Evolutionary conservation across 2,888 invertebrate species (phyloP), one percentile per base, ranked within the genome.

Genomic region (Pomacea canaliculata): DNA sequence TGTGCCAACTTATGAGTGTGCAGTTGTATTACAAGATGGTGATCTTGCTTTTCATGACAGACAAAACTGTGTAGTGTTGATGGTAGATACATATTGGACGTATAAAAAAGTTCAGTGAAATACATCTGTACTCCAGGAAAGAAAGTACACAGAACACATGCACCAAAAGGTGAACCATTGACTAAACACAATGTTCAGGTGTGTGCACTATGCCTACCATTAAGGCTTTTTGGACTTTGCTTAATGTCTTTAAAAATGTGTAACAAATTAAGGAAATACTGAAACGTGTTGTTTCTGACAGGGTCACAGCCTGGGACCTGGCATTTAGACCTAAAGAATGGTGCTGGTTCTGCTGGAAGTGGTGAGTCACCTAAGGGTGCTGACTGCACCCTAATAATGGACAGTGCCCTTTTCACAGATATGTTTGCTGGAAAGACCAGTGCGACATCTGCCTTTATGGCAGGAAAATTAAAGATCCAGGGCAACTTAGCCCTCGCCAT

Each of bases 401-500:
- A 95, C 85, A 88, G 90, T 49, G 89, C 85, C n/a, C 90, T 92
- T 82, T 93, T 93, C 83, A 85, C 88, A 4, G 91, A 91, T 79
- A 91, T 93, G 89, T 92, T 92, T 82, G 83, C 90, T 93, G 96
- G 96, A 62, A 95, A 97, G 92, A 88, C 98, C 83, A 97, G 97
- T 89, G 95, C 99, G 4, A 94, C 97, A 0, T 94, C 94, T 3
- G 98, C 99, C 0, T 98, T 97, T 91, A 97, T 99, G 97, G 95
- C 95, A 89, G 98, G 98, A 73, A 98, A 97, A 91, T 92, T 99
- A 84, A 98, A 97, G 92, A 96, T 99, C 83, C 93, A 93, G 81
- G 98, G 99, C 0, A 96, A 97, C 89, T 92, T 99, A 86, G 95
- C 95, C 85, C 96, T 97, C 89, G 99, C 98, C 0, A 95, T 98